Conservation (phyloP, 2,113 vertebrate genomes). For the Stigmatopora argus region DNA sequence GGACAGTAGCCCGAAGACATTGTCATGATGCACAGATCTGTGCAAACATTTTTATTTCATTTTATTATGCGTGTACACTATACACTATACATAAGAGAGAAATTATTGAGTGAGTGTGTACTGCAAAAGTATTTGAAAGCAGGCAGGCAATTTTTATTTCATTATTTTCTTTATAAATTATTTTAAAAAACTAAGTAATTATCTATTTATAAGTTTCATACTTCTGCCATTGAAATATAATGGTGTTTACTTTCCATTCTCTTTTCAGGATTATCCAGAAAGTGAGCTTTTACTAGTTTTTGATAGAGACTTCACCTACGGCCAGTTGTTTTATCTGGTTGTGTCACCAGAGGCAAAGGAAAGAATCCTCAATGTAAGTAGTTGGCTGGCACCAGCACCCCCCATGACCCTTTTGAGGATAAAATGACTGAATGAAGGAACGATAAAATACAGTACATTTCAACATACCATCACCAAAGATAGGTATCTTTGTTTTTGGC, state of each 20-base stretch:
- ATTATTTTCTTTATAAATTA: too few species aligned
- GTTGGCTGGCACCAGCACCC: too few species aligned
- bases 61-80: not conserved
- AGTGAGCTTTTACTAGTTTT: slow-evolving; percentile 84
- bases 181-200: too few species aligned
- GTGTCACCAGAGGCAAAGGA: slow-evolving; percentile 82
- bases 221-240: not conserved
- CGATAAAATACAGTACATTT: not conserved
- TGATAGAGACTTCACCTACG: slow-evolving; percentile 79
- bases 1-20: slow-evolving; percentile 24
- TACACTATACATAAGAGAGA: too few species aligned
- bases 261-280: slow-evolving; percentile 81
- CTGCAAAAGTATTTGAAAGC: not conserved
- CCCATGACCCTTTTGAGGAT: not conserved
- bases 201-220: not conserved
- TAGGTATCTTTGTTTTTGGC: not conserved
- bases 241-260: slow-evolving; percentile 3
- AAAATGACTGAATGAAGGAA: not conserved
- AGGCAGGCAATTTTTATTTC: too few species aligned
- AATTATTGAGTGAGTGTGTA: not conserved
- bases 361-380: slow-evolving; percentile 74
- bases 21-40: slow-evolving; percentile 24
- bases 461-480: not conserved
- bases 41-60: not conserved
- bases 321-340: slow-evolving; percentile 84